Percentiles rank a stretch among this genome's conserved stretches.
phyloP scores from a whole-genome alignment of 2,113 vertebrate genomes.

The Aptenodytes forsteri region DNA sequence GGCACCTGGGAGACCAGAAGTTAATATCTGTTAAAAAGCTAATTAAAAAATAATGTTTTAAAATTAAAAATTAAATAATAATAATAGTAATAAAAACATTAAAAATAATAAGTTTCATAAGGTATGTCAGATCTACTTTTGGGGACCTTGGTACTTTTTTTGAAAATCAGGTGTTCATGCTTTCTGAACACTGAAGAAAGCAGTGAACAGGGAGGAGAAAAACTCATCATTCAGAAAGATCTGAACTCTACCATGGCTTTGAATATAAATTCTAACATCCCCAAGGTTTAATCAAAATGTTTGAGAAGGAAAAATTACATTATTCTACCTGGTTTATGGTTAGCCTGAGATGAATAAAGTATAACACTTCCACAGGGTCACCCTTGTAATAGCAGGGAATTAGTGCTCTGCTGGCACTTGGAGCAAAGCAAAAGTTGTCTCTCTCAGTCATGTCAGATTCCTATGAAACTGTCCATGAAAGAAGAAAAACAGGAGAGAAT shows the following conservation, averaged over 20 bases:
- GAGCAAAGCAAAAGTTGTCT: background rate
- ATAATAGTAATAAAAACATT: no score
- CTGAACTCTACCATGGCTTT: background rate
- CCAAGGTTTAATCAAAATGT: background rate
- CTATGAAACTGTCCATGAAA: background rate
- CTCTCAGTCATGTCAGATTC: no score
- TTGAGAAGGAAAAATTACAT: background rate
- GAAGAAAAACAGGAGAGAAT: background rate
- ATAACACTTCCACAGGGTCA: background rate
- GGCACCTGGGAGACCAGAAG: background rate
- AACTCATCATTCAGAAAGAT: background rate
- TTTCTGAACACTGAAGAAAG: background rate
- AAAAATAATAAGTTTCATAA: background rate
- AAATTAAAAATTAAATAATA: background rate
- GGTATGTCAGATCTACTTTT: background rate
- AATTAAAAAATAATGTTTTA: background rate
- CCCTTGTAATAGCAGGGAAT: background rate
- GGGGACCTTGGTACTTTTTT: background rate
- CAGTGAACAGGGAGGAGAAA: background rate
- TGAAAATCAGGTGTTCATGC: background rate
- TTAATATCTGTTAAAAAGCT: background rate
- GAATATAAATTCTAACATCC: background rate
- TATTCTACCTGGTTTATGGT: background rate
- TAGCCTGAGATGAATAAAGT: background rate
- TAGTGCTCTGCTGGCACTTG: background rate